A percentile compares a stretch with the other conserved stretches of the same genome.
These are phyloP conservation scores for Hemibagrus wyckioides DNA, from an alignment of 2,113 vertebrate genomes.

Conservation along the genomic window DNA sequence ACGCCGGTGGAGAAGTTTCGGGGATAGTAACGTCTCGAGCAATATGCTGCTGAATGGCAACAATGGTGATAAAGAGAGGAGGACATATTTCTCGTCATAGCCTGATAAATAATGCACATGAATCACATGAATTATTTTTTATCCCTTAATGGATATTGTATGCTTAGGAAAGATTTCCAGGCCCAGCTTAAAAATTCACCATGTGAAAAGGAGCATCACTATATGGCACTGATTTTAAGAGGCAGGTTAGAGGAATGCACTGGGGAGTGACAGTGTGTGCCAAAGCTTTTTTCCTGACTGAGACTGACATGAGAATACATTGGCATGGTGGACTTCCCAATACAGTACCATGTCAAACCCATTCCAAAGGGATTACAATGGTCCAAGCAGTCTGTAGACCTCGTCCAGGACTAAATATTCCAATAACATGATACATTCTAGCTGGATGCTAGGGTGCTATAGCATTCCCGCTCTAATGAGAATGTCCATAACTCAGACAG, in stretches of 20 bases:
- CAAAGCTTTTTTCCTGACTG: constrained; percentile 22
- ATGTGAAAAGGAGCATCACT: constrained; percentile 77
- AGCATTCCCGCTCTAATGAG: constrained; percentile 37
- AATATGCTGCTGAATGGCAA: constrained; percentile 53
- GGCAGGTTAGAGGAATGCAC: constrained; percentile 69
- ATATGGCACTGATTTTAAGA: constrained; percentile 77
- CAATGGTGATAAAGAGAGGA: constrained; percentile 63
- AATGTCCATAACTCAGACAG: constrained; percentile 46
- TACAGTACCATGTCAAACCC: constrained; percentile 5
- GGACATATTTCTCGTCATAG: constrained; percentile 72
- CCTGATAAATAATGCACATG: constrained; percentile 75
- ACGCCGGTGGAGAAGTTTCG: constrained; percentile 23
- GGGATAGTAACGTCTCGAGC: constrained; percentile 48
- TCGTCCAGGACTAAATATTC: constrained; percentile 15
- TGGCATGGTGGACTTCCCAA: constrained; percentile 7
- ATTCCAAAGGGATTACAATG: constrained; percentile 19
- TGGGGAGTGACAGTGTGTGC: constrained; percentile 57
- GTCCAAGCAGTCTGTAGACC: not conserved
- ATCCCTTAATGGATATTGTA: constrained; percentile 78
- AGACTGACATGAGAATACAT: constrained; percentile 36
- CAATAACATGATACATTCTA: constrained; percentile 7
- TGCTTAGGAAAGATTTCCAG: constrained; percentile 78
- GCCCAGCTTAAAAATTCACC: constrained; percentile 75
- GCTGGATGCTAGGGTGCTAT: constrained; percentile 12
- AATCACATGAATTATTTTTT: constrained; percentile 80